Conservation (phyloP, 2,888 invertebrate species). For the Seira ritae region DNA sequence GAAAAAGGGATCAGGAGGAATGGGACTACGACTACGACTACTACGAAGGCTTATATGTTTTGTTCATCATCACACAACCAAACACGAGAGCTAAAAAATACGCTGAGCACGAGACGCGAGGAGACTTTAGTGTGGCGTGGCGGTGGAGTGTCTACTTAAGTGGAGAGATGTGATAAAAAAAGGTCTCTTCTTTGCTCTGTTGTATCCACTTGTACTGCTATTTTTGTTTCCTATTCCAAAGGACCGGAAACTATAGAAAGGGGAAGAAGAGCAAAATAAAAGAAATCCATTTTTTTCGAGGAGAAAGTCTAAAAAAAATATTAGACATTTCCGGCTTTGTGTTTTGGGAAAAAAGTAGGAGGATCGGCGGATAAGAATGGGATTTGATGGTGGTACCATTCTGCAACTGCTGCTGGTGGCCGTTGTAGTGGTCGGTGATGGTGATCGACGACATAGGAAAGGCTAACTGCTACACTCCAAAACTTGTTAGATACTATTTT, state of each 20-base stretch:
- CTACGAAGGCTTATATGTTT: too few species aligned
- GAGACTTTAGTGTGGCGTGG: neutral
- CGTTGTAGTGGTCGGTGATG: too few species aligned
- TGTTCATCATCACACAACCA: too few species aligned
- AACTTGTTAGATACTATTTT: too few species aligned
- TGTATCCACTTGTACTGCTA: neutral
- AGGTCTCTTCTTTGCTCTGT: neutral
- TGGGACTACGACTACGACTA: too few species aligned
- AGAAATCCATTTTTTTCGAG: neutral
- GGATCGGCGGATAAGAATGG: neutral
- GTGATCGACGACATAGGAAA: neutral
- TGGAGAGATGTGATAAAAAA: conserved; percentile 11
- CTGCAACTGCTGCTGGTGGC: too few species aligned
- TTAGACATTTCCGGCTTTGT: conserved; percentile 5
- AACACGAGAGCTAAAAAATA: too few species aligned
- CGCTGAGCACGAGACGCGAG: neutral
- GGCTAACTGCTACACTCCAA: neutral
- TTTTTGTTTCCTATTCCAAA: neutral
- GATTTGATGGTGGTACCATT: neutral
- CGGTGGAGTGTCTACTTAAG: conserved; percentile 14
- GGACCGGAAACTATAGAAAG: conserved; percentile 4
- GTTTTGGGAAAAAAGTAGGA: neutral
- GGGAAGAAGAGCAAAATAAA: neutral
- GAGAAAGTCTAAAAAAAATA: neutral
- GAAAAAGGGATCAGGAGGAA: conserved; percentile 1